A percentile compares a stretch with the other conserved stretches of the same genome.
phyloP scores from a whole-genome alignment of 2,888 invertebrate genomes.

The Clivina fossor region DNA sequence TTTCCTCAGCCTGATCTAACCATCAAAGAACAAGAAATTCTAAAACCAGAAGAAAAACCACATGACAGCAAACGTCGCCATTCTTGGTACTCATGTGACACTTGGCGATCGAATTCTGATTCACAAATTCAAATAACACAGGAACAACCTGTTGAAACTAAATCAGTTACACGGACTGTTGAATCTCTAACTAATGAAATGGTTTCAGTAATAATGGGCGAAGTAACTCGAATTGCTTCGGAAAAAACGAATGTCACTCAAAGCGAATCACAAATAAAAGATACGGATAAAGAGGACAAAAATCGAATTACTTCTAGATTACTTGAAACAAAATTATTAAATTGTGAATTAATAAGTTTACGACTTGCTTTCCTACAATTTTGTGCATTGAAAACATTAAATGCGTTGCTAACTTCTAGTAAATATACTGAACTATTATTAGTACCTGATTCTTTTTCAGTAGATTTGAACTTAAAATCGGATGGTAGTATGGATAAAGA shows the following conservation, averaged over 20 bases:
- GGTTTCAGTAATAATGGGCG: constrained; percentile 57
- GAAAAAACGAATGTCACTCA: constrained; percentile 45
- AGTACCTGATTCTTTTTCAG: constrained; percentile 50
- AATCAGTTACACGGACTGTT: constrained; percentile 48
- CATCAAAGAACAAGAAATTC: constrained; percentile 48
- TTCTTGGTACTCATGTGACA: constrained; percentile 39
- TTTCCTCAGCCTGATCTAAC: constrained; percentile 50
- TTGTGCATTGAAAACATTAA: constrained; percentile 59
- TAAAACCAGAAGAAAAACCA: constrained; percentile 42
- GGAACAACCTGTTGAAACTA: constrained; percentile 31
- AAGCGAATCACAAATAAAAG: constrained; percentile 35
- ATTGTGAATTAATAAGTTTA: constrained; percentile 54
- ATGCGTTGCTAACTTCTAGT: constrained; percentile 56
- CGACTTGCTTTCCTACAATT: constrained; percentile 58
- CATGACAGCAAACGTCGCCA: constrained; percentile 37
- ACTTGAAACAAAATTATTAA: constrained; percentile 51
- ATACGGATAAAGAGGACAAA: constrained; percentile 33
- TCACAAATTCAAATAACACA: constrained; percentile 44
- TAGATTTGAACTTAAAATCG: constrained; percentile 21
- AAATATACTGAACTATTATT: constrained; percentile 60
- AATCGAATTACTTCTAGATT: constrained; percentile 44
- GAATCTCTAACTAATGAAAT: constrained; percentile 56
- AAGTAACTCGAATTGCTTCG: constrained; percentile 54
- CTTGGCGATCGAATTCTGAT: constrained; percentile 46
- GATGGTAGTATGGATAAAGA: constrained; percentile 29